A percentile compares a stretch with the other conserved stretches of the same genome.
phyloP scores from a whole-genome alignment of 2,113 vertebrate species.

The Phalacrocorax pelagicus region DNA sequence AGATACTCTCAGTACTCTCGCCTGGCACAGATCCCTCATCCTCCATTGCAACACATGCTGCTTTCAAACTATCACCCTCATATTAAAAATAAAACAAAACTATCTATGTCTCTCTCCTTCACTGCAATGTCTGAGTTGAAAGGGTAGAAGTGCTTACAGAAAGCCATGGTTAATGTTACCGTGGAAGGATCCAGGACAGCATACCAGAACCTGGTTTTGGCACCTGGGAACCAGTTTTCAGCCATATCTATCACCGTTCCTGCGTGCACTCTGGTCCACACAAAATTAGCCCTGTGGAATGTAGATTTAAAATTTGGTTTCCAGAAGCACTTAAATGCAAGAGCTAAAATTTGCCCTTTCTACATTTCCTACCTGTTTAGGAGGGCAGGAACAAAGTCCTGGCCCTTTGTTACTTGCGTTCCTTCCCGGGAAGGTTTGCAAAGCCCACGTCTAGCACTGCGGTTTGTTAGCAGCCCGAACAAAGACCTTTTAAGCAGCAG shows the following conservation, averaged over 20 bases:
- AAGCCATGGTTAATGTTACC: slow-evolving; percentile 34
- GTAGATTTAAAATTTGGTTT: not conserved
- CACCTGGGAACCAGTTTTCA: slow-evolving; percentile 39
- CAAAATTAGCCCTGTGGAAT: slow-evolving; percentile 59
- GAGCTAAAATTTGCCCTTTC: slow-evolving; percentile 49
- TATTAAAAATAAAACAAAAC: not conserved
- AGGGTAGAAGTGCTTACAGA: slow-evolving; percentile 1
- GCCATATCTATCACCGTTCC: slow-evolving; percentile 51
- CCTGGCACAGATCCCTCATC: not conserved
- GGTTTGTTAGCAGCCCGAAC: not conserved
- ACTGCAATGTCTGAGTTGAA: not conserved
- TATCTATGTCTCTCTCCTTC: not conserved
- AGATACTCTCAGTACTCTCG: not conserved
- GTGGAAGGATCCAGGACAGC: slow-evolving; percentile 44
- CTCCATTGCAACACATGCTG: not conserved
- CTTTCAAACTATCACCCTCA: not conserved
- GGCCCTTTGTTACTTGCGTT: slow-evolving; percentile 18
- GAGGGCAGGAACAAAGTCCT: not conserved
- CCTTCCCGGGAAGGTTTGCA: slow-evolving; percentile 12
- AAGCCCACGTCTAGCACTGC: not conserved
- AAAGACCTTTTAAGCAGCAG: slow-evolving; percentile 23
- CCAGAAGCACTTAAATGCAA: not conserved
- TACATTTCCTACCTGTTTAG: slow-evolving; percentile 56
- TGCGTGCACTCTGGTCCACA: slow-evolving; percentile 10
- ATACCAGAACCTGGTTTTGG: slow-evolving; percentile 66